These are phyloP conservation scores for Cyanistes caeruleus DNA, from an alignment of 2,113 vertebrate genomes.

Conservation along the genomic window DNA sequence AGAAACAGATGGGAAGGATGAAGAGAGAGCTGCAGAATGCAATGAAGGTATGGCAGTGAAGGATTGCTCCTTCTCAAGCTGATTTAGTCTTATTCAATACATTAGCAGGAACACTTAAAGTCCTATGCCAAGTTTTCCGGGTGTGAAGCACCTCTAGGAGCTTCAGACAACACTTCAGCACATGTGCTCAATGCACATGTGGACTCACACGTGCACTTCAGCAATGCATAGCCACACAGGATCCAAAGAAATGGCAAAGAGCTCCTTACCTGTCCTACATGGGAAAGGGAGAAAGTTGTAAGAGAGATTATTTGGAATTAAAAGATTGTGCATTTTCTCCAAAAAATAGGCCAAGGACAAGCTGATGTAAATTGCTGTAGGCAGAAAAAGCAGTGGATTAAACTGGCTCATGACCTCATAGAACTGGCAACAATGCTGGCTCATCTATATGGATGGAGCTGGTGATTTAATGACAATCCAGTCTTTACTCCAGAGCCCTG, in stretches of 20 bases:
- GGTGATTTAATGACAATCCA: neutral
- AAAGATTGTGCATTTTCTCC: neutral
- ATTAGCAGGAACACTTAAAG: neutral
- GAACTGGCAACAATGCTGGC: neutral
- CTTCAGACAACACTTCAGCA: neutral
- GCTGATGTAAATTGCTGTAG: neutral
- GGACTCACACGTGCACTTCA: neutral
- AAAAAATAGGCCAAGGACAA: neutral
- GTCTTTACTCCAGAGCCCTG: neutral
- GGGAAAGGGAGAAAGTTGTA: neutral
- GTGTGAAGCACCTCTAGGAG: neutral
- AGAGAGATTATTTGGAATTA: neutral
- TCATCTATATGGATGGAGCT: neutral
- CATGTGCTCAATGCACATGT: rapidly evolving
- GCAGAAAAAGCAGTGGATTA: neutral
- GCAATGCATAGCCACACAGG: neutral
- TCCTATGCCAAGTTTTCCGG: neutral
- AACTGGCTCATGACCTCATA: neutral
- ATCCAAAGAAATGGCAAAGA: neutral
- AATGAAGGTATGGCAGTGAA: neutral
- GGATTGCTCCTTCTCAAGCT: neutral
- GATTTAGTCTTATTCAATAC: neutral
- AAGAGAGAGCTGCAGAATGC: neutral
- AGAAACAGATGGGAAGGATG: neutral
- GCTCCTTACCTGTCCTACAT: rapidly evolving